Evolutionary conservation across 64 coral and sea anemone genomes (phyloP).

Genomic region (Orbicella faveolata): DNA sequence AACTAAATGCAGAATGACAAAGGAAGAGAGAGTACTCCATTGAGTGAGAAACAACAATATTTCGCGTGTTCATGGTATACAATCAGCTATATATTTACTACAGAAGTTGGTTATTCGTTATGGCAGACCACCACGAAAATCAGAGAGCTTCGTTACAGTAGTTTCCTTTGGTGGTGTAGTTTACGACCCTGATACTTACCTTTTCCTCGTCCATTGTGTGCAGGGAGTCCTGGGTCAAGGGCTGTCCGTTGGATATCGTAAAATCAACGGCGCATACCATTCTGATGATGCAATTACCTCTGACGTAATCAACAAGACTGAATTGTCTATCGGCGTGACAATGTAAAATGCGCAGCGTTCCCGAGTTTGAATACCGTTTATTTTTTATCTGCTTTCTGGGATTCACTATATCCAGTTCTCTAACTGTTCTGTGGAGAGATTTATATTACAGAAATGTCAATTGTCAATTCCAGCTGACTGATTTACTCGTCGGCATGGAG

Average conservation of each 20-base stretch:
- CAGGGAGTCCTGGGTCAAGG: slow-evolving; percentile 57
- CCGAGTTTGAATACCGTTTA: slow-evolving; percentile 71
- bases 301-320: slow-evolving; percentile 84
- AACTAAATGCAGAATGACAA: no score
- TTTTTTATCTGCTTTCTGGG: slow-evolving; percentile 58
- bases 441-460: background rate
- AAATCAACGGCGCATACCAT: slow-evolving; percentile 86
- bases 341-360: slow-evolving; percentile 66
- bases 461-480: background rate
- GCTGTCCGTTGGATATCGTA: slow-evolving; percentile 82
- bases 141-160: no score
- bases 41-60: no score
- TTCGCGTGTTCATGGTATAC: no score
- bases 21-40: no score
- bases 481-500: no score
- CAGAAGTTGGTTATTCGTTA: no score
- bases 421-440: slow-evolving; percentile 51
- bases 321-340: slow-evolving; percentile 73
- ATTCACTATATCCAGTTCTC: slow-evolving; percentile 60
- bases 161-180: background rate
- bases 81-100: no score
- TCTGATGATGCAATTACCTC: slow-evolving; percentile 70
- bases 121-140: no score
- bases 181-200: background rate
- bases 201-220: slow-evolving; percentile 50